Conservation (phyloP, 1,140 invertebrate genomes). For the Xylocopa sonorina region DNA sequence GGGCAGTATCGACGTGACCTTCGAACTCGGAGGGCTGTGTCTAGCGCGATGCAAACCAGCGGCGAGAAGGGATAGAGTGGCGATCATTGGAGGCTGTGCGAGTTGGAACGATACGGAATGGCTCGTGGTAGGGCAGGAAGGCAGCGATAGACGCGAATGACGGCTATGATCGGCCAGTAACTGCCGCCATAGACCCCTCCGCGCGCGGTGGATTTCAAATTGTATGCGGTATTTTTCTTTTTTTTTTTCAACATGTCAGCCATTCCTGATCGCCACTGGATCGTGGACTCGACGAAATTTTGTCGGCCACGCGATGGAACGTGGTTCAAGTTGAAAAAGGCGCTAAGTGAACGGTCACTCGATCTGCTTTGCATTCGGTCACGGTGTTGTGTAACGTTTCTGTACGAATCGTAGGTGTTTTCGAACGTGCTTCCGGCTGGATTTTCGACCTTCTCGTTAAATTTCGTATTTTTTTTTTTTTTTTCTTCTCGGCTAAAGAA, state of each 20-base stretch:
- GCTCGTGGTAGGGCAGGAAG: constrained; percentile 56
- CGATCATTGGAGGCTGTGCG: constrained; percentile 60
- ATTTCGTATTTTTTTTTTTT: no score
- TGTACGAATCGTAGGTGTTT: not conserved
- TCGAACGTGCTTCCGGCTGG: not conserved
- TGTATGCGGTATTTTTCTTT: not conserved
- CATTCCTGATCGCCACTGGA: not conserved
- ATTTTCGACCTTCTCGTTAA: not conserved
- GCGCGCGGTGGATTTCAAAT: not conserved
- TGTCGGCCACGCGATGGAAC: no score
- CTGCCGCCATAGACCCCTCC: not conserved
- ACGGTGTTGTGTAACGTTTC: no score
- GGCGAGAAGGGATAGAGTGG: constrained; percentile 59
- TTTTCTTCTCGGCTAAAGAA: not conserved
- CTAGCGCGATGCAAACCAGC: constrained; percentile 23
- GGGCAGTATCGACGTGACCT: constrained; percentile 70
- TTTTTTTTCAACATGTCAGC: not conserved
- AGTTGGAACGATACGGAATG: constrained; percentile 12
- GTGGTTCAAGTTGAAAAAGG: no score
- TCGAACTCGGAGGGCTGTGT: constrained; percentile 72
- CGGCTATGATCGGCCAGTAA: constrained; percentile 34
- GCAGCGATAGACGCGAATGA: constrained; percentile 32
- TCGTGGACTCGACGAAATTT: no score
- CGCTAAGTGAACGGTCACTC: not conserved
- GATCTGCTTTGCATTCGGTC: not conserved